These are phyloP conservation scores for Chlorospingus semifuscus DNA, from an alignment of 2,797 vertebrate species.

Conservation along the genomic window DNA sequence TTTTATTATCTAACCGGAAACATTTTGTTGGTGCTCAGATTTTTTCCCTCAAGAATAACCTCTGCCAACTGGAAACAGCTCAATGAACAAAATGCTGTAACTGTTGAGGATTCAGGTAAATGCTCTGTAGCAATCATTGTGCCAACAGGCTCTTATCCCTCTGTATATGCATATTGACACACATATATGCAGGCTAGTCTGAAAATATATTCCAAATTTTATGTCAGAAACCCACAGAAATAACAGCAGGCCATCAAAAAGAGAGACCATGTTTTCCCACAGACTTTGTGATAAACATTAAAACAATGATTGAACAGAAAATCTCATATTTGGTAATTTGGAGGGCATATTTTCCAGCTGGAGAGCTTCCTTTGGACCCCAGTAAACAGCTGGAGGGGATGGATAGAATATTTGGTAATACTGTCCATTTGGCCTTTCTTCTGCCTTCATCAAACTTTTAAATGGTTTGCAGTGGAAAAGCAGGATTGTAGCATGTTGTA, in stretches of 20 bases:
- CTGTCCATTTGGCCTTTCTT: neutral
- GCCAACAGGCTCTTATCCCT: neutral
- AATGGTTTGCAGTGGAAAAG: neutral
- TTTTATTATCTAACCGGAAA: slow-evolving; percentile 74
- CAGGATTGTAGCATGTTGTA: neutral
- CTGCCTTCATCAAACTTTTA: neutral
- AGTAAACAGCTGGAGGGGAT: slow-evolving; percentile 23
- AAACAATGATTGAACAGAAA: neutral
- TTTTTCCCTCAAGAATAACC: slow-evolving; percentile 64
- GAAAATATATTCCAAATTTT: neutral
- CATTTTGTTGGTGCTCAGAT: slow-evolving; percentile 72
- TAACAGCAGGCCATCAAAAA: neutral
- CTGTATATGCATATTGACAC: neutral
- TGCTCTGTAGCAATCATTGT: neutral
- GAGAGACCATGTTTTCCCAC: neutral
- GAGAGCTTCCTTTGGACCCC: neutral
- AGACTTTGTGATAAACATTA: neutral
- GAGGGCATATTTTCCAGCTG: neutral
- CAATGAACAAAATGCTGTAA: slow-evolving; percentile 33
- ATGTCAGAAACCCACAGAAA: neutral
- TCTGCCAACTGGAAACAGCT: slow-evolving; percentile 63
- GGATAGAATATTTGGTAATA: neutral
- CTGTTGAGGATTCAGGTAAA: slow-evolving; percentile 27
- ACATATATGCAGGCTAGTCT: neutral
- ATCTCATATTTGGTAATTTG: neutral